Evolutionary conservation across 2,888 invertebrate genomes (phyloP), one percentile per base, ranked within the genome.

Genomic region (Drosophila mulleri): DNA sequence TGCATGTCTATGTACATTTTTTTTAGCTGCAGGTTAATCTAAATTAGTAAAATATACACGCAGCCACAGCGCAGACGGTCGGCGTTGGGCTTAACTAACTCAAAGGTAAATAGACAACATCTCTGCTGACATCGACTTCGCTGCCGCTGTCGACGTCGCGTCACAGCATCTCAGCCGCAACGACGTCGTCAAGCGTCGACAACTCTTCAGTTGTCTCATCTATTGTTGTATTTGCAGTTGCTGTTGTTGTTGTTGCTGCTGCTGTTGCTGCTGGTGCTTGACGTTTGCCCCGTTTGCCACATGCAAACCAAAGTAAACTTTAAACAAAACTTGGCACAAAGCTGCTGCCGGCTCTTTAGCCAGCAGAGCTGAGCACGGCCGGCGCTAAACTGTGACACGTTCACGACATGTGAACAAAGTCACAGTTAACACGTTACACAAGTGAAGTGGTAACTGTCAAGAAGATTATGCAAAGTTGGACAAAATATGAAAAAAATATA

Each of bases 1-100:
- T 32, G 32, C 11, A 3, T 48, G 5, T 39, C 8, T 39, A 8
- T 37, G 37, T 39, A n/a, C 5, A 48, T 52, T 20, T 52, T 45
- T 54, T 54, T 32, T 74, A 69, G 85, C 89, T 89, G 81, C 90
- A 85, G 90, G 90, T 90, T 89, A 89, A 89, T 89, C 90, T 89
- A 89, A 90, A 89, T 90, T 90, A 89, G 89, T 82, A 84, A 87
- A 84, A 85, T 90, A 83, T 78, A 85, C 85, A 82, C 80, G 77
- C 80, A 80, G 80, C 60, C 64, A 45, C 60, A 62, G 65, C 41
- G 59, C 53, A 64, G 67, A 65, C 60, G 62, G 58, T 57, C 65
- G 69, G 64, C 81, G 71, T 57, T 69, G 76, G 59, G 76, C 61
- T 86, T 83, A 86, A 83, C 84, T 83, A 87, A 89, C 88, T 84